Evolutionary conservation across 2,113 vertebrate genomes (phyloP), one percentile per base, ranked within the genome.

Genomic region (Hiodon tergisus): DNA sequence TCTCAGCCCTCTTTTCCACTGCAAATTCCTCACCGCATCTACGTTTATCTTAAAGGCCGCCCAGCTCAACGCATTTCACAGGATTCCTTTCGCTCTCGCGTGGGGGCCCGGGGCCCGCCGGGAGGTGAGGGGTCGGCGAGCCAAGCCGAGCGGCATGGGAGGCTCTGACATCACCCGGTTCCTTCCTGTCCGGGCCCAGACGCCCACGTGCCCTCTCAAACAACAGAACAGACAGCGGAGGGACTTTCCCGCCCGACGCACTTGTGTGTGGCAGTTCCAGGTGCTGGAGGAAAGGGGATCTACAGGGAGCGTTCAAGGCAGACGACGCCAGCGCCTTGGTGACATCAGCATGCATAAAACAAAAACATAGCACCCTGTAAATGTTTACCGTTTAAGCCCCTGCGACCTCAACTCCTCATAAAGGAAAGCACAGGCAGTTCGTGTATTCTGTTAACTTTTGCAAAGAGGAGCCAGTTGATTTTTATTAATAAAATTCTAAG

Each of bases 81-180:
- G 69, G 69, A 51, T 13, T 59, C 57, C 57, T 53, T 57, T 9
- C 51, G 10, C 69, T 31, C 14, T 70, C 69, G n/a, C n/a, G n/a
- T n/a, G n/a, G n/a, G 46, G 52, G 9, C 16, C 53, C 8, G 17
- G 53, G 51, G 16, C 16, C 8, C 6, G 69, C 7, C 6, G 57
- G 57, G 31, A 11, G 17, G 69, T 16, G 10, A 8, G 8, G 69
- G 9, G 9, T 2, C 4, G 6, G 2, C 9, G 68, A 13, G 52
- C 53, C 53, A 52, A 50, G 6, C 67, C n/a, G 51, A 14, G 13
- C 14, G 52, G 16, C 69, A 46, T 16, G 69, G 69, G 31, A 7
- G 69, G 17, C 54, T 55, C 69, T 46, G 69, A 70, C 53, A 16
- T 58, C 69, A 70, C 8, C 69, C 52, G 53, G 14, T 70, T 70